Evolutionary conservation across 1,140 invertebrate species (phyloP).

Genomic region (Argopecten irradians): DNA sequence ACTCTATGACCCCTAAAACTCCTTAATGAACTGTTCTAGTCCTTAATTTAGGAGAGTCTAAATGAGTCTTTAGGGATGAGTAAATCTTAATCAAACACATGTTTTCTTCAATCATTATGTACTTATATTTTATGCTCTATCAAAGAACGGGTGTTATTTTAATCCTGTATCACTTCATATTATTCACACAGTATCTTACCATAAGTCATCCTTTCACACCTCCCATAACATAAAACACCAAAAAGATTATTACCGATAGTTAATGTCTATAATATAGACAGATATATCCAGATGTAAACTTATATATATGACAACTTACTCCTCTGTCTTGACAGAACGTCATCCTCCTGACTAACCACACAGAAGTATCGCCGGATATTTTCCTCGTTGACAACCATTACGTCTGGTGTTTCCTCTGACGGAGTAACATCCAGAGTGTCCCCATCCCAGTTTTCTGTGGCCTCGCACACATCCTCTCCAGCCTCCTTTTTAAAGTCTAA

Average conservation of each 20-base stretch:
- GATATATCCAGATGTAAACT: not conserved
- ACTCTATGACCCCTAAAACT: no score
- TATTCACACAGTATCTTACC: no score
- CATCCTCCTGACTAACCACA: constrained; percentile 35
- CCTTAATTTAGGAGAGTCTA: no score
- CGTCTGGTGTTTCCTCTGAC: constrained; percentile 33
- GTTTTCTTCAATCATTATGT: no score
- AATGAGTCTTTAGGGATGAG: no score
- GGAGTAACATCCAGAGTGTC: constrained; percentile 31
- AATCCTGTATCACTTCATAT: no score
- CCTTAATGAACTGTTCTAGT: no score
- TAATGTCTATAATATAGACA: constrained; percentile 16
- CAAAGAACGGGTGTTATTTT: no score
- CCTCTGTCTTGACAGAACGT: constrained; percentile 51
- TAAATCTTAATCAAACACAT: no score
- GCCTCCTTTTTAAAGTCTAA: constrained; percentile 45
- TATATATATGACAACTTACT: constrained; percentile 49
- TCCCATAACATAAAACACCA: no score
- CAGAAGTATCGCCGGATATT: constrained; percentile 46
- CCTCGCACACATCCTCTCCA: constrained; percentile 19
- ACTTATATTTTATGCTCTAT: no score
- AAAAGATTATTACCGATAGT: constrained; percentile 17
- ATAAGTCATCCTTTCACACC: no score
- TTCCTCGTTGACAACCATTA: constrained; percentile 37
- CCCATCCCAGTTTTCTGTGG: constrained; percentile 43